Evolutionary conservation across 1,140 invertebrate genomes (phyloP).

Genomic region (Chymomyza costata): DNA sequence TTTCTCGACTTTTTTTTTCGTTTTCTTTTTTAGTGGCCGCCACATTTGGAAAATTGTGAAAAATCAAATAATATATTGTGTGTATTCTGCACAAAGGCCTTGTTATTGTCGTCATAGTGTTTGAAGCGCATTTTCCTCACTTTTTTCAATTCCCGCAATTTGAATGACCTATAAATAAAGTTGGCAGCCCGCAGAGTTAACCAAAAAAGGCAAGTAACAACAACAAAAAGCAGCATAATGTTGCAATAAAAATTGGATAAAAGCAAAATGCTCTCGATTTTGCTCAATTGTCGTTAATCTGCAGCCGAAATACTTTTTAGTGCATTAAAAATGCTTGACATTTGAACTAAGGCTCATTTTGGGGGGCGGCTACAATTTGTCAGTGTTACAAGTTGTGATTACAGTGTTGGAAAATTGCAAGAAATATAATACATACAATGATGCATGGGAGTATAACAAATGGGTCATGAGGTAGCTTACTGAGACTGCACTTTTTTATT

Average conservation of each 20-base stretch:
- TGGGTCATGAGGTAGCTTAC: too few relatives aligned
- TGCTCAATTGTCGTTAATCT: conserved; percentile 25
- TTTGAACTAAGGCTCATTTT: conserved; percentile 18
- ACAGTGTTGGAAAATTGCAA: too few relatives aligned
- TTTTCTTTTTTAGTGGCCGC: conserved; percentile 17
- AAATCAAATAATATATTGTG: conserved; percentile 44
- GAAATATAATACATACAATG: too few relatives aligned
- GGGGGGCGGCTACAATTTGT: conserved; percentile 7
- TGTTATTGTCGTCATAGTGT: too few relatives aligned
- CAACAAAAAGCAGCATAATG: too few relatives aligned
- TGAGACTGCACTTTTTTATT: too few relatives aligned
- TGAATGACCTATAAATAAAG: conserved; percentile 68
- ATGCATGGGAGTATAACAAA: too few relatives aligned
- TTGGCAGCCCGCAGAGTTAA: conserved; percentile 52
- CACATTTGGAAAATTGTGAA: conserved; percentile 53
- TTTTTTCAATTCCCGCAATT: conserved; percentile 22
- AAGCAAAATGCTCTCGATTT: conserved; percentile 24
- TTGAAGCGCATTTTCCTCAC: conserved; percentile 30
- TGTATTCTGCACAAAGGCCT: conserved; percentile 29
- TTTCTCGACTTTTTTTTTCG: too few relatives aligned
- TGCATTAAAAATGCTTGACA: too few relatives aligned
- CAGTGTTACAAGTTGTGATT: too few relatives aligned
- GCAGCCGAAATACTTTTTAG: conserved; percentile 27
- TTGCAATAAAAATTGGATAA: too few relatives aligned
- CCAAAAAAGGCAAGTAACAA: conserved; percentile 43